Evolutionary conservation across 1,140 invertebrate species (phyloP).

Genomic region (Bombus ignitus): DNA sequence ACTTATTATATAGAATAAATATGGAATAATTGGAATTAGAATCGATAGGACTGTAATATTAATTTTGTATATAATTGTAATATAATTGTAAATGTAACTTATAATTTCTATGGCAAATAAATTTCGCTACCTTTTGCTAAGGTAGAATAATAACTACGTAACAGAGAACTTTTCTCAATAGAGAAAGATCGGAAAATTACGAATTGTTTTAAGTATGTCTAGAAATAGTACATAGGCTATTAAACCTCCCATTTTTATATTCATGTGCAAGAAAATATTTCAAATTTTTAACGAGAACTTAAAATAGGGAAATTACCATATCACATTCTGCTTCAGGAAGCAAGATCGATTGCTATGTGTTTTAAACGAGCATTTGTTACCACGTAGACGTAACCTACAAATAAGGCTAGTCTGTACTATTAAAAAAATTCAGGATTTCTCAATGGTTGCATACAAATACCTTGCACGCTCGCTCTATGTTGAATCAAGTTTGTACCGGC

Average conservation of each 20-base stretch:
- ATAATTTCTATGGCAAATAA: background rate
- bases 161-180: background rate
- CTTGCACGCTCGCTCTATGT: background rate
- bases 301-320: background rate
- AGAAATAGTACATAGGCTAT: background rate
- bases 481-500: conserved; percentile 10
- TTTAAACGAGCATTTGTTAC: background rate
- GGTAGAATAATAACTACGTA: background rate
- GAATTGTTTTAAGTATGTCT: no score
- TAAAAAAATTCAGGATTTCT: conserved; percentile 21
- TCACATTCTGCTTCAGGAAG: background rate
- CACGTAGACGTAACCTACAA: background rate
- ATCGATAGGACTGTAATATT: background rate
- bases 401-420: background rate
- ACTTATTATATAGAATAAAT: no score
- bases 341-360: background rate
- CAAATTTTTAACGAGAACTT: background rate
- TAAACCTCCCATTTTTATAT: background rate
- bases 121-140: background rate
- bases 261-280: background rate
- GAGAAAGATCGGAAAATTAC: background rate
- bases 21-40: background rate
- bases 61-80: background rate
- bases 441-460: conserved; percentile 23
- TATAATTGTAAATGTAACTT: background rate